Percentiles rank a stretch among this genome's conserved stretches.
Conservation (phyloP, 2,113 vertebrate genomes). For the Bos javanicus region DNA sequence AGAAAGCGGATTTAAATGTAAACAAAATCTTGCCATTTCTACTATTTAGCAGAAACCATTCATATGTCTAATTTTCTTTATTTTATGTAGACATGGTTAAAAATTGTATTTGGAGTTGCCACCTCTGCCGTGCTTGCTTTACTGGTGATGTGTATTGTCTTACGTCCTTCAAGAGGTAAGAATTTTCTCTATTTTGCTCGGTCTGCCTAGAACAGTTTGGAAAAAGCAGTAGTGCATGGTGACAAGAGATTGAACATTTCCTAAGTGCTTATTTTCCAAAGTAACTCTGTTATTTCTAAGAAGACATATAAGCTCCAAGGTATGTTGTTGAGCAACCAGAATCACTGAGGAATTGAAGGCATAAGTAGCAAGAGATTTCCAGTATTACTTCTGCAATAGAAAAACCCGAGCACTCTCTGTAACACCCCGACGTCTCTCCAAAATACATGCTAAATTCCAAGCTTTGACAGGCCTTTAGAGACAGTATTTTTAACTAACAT, state of each 20-base stretch:
- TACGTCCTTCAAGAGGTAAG: constrained; percentile 85
- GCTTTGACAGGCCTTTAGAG: constrained; percentile 59
- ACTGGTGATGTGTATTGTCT: constrained; percentile 79
- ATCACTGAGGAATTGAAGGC: constrained; percentile 72
- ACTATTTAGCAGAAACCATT: constrained; percentile 37
- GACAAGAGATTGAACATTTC: constrained; percentile 51
- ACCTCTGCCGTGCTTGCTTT: constrained; percentile 79
- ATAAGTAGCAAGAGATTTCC: constrained; percentile 63
- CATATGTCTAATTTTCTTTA: constrained; percentile 72
- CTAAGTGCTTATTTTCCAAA: constrained; percentile 46
- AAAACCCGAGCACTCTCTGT: constrained; percentile 37
- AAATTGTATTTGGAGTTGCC: constrained; percentile 80
- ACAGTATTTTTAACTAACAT: constrained; percentile 49
- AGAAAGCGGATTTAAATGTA: constrained; percentile 52
- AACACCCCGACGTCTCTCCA: constrained; percentile 31
- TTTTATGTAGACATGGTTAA: constrained; percentile 81
- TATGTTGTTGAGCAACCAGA: constrained; percentile 67
- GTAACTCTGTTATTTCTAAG: constrained; percentile 63
- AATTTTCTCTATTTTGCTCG: constrained; percentile 40
- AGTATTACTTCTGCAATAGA: constrained; percentile 67
- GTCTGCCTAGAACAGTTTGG: constrained; percentile 23
- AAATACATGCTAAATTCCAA: constrained; percentile 51
- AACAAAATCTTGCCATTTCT: constrained; percentile 39
- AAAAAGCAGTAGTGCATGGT: constrained; percentile 59
- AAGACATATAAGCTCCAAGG: constrained; percentile 51